Evolutionary conservation across 2,113 vertebrate genomes (phyloP).

Genomic region (Ellobius talpinus): DNA sequence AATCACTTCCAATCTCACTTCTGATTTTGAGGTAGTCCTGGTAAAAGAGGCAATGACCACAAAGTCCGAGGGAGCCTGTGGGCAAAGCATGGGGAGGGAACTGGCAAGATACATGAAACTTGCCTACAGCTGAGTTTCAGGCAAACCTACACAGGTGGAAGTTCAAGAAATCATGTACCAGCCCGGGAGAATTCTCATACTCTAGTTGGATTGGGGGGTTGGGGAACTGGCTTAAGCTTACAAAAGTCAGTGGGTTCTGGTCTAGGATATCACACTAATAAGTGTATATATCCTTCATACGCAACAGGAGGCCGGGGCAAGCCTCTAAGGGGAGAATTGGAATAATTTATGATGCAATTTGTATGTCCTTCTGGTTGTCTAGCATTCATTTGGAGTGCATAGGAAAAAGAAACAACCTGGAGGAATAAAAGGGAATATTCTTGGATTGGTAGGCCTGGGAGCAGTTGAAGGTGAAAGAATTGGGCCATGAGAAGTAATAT

Average conservation of each 20-base stretch:
- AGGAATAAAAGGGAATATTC: neutral
- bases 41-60: neutral
- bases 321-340: neutral
- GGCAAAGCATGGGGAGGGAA: neutral
- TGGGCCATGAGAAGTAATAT: neutral
- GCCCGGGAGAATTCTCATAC: neutral
- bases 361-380: neutral
- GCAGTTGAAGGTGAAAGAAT: neutral
- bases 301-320: neutral
- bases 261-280: neutral
- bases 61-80: neutral
- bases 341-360: neutral
- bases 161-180: neutral
- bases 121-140: neutral
- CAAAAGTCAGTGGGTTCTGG: neutral
- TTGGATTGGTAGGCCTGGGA: neutral
- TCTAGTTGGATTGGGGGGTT: too few relatives aligned
- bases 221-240: neutral
- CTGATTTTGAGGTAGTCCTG: neutral
- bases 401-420: neutral
- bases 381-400: neutral
- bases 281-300: too few relatives aligned
- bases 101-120: neutral
- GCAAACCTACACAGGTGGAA: neutral
- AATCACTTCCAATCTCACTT: slow-evolving; percentile 25